Evolutionary conservation across 2,113 vertebrate species (phyloP).

Genomic region (Stigmatopora argus): DNA sequence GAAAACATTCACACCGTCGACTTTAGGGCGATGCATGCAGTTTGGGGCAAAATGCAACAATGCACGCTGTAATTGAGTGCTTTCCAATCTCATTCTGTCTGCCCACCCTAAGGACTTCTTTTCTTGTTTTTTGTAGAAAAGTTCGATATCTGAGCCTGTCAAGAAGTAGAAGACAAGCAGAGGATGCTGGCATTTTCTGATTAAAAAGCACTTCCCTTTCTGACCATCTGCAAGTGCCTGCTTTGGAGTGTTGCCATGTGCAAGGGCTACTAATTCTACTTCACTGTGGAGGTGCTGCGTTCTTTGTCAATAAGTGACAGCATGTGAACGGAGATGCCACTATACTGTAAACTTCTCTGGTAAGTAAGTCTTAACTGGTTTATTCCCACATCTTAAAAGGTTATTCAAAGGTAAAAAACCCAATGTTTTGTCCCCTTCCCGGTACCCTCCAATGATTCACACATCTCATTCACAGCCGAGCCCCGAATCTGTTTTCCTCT

Average conservation of each 20-base stretch:
- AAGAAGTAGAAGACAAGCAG: neutral
- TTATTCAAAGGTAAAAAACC: constrained; percentile 18
- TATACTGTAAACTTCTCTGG: neutral
- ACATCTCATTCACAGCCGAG: constrained; percentile 24
- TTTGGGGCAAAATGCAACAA: neutral
- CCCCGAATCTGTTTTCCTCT: constrained; percentile 12
- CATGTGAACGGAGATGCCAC: neutral
- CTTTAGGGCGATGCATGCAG: neutral
- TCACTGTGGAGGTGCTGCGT: constrained; percentile 7
- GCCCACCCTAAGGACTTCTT: neutral
- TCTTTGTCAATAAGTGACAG: constrained; percentile 11
- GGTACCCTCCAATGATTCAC: constrained; percentile 7
- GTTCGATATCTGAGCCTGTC: neutral
- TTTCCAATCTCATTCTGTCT: neutral
- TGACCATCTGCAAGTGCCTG: constrained; percentile 30
- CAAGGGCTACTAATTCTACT: constrained; percentile 25
- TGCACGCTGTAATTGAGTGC: neutral
- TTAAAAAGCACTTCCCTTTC: constrained; percentile 42
- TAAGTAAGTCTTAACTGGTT: neutral
- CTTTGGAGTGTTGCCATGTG: constrained; percentile 26
- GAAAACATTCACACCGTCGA: too few species aligned
- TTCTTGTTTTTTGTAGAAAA: neutral
- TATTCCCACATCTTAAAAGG: neutral
- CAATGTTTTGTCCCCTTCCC: constrained; percentile 3
- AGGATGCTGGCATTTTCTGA: constrained; percentile 34